A percentile compares a stretch with the other conserved stretches of the same genome.
Conservation (phyloP, 2,888 invertebrate genomes). For the Psococerastis gibbosa region DNA sequence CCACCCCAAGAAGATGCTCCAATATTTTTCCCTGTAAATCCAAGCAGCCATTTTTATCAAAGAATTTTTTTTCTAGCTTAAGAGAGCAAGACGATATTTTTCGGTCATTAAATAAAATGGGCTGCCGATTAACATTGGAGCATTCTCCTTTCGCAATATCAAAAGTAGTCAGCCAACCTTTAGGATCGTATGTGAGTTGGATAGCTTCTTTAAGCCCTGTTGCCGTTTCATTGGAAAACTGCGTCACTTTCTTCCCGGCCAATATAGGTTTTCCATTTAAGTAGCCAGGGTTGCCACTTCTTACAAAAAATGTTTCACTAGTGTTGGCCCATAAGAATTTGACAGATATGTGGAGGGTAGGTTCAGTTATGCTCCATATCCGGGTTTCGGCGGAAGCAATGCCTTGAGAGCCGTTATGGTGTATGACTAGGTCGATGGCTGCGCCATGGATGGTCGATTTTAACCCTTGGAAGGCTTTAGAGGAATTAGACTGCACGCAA, state of each 20-base stretch:
- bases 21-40: conserved; percentile 23
- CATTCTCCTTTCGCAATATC: conserved; percentile 12
- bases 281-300: conserved; percentile 67
- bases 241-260: conserved; percentile 25
- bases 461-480: too few relatives aligned
- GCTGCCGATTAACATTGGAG: background rate
- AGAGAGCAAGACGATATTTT: conserved; percentile 14
- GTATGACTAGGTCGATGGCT: conserved; percentile 18
- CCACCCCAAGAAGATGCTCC: conserved; percentile 19
- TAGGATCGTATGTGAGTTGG: conserved; percentile 15
- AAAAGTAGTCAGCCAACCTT: conserved; percentile 23
- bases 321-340: conserved; percentile 20
- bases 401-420: conserved; percentile 31
- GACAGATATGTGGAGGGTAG: conserved; percentile 20
- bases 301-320: conserved; percentile 19
- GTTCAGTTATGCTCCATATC: conserved; percentile 25
- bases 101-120: conserved; percentile 16
- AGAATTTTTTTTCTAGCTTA: conserved; percentile 20
- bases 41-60: conserved; percentile 22
- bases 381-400: conserved; percentile 25
- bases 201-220: conserved; percentile 19
- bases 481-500: too few relatives aligned
- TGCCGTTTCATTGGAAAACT: conserved; percentile 17
- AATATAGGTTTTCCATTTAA: conserved; percentile 41
- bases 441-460: too few relatives aligned